phyloP scores from a whole-genome alignment of 2,797 vertebrate genomes.

The Buphagus erythrorhynchus region DNA sequence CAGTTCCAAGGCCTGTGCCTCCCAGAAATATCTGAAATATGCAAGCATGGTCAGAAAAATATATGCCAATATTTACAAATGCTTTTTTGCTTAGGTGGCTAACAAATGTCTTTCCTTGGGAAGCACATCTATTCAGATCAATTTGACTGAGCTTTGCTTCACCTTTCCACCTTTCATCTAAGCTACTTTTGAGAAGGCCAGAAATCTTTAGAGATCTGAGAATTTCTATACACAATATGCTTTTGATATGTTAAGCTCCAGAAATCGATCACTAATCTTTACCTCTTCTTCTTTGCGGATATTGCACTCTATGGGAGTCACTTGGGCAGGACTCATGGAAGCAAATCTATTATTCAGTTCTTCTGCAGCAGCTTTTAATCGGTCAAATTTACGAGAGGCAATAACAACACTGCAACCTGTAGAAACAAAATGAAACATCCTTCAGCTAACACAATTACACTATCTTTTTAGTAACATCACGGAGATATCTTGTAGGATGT shows the following conservation, averaged over 20 bases:
- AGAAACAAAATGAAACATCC: slow-evolving; percentile 23
- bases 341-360: slow-evolving; percentile 81
- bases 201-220: not conserved
- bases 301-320: slow-evolving; percentile 88
- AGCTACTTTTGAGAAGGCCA: not conserved
- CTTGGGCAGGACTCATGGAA: slow-evolving; percentile 61
- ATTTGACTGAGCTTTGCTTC: not conserved
- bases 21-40: not conserved
- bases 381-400: slow-evolving; percentile 87
- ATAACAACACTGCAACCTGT: slow-evolving; percentile 93
- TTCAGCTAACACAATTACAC: not conserved
- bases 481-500: not conserved
- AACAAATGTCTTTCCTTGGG: not conserved
- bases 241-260: not conserved
- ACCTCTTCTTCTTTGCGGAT: slow-evolving; percentile 92
- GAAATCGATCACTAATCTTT: not conserved
- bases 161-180: not conserved
- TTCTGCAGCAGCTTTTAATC: slow-evolving; percentile 81
- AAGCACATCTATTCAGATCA: not conserved
- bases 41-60: not conserved
- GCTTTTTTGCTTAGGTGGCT: not conserved
- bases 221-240: not conserved
- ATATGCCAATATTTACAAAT: not conserved
- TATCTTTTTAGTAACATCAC: not conserved
- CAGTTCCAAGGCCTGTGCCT: not conserved